Base-by-base conservation (phyloP, 2,113 vertebrate species). In the Peromyscus maniculatus region DNA sequence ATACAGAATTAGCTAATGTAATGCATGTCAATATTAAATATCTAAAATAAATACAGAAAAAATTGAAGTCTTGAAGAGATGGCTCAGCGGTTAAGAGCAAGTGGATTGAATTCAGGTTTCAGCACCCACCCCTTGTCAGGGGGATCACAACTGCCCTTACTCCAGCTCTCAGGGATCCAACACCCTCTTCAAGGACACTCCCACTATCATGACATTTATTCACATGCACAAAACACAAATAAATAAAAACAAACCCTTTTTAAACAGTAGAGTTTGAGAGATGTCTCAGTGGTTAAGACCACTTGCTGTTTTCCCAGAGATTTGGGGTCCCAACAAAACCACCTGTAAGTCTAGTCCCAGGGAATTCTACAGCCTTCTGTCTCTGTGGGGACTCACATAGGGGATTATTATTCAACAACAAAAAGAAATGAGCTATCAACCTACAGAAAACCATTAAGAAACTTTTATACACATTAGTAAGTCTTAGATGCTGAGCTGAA, bases 281-380 rank as follows among this genome's bases (percentile, higher is more conserved):
- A 33, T 21, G 21, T 0, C 19, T 57, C 33, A 12, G 19, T 57
- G 11, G 10, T 57, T 57, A 36, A 57, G 33, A 57, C 0, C 33
- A 22, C 36, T 82, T 33, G 4, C 79, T 82, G 21, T 9, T 36
- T 82, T 82, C 57, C 33, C 8, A 82, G 19, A n/a, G 26, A 19
- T 11, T 11, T 55, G 36, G 17, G 52, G 49, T 36, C 9, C 31
- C 78, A 80, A 22, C 8, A 80, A 80, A 80, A 12, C 9, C 16
- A 22, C 11, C 55, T 62, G 21, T 59, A 59, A 83, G 2, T 59
- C 36, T 39, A 83, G 1, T 62, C 28, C 57, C 80, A 62, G 6
- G 0, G 21, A 6, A 83, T 36, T 39, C n/a, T 43, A 28, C 22
- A 28, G 3, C 28, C n/a, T 7, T 28, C 1, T 84, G 13, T 3